Evolutionary conservation across 2,113 vertebrate genomes (phyloP), one percentile per base, ranked within the genome.

Genomic region (Hystrix cristata): DNA sequence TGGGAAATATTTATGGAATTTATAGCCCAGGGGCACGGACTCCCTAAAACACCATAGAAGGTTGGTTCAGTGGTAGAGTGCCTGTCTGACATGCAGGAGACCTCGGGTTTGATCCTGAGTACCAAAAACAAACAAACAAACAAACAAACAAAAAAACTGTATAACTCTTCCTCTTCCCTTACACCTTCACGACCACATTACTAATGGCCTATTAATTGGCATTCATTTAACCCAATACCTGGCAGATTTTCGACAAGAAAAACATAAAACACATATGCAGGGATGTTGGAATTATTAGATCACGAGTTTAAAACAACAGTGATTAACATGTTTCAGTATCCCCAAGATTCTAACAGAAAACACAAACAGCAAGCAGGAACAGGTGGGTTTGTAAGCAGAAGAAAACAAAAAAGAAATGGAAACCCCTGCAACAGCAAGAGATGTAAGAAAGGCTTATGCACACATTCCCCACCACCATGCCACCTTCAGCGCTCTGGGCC

Each of bases 401-500:
- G n/a, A 87, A 69, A 19, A 27, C n/a, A 64, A 29, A 78, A 27
- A 53, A 81, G n/a, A 46, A 34, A 60, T 57, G 57, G 78, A 48
- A 90, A 31, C 16, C 13, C 2, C 46, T 19, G 1, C 43, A 65
- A 69, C 14, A 62, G 51, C 87, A 79, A 1, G 21, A 76, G 16
- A 18, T 15, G 6, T 0, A 67, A 3, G 11, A 48, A 76, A 51
- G 69, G 5, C 7, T 1, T 2, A 4, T 3, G 13, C 2, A 2
- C 10, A 16, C 7, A 7, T 10, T 7, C 2, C 5, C 53, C 29
- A 78, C 46, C 13, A 51, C 46, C 25, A 31, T 11, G 53, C 14
- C 16, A 6, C 21, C 11, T 4, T 60, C 5, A 29, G n/a, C 18
- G 2, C 4, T 91, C 27, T 0, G 0, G 0, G 1, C 19, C 13